A percentile compares a stretch with the other conserved stretches of the same genome.
phyloP scores from a whole-genome alignment of 2,888 invertebrate species.

The Zhuqinia jingwanae region DNA sequence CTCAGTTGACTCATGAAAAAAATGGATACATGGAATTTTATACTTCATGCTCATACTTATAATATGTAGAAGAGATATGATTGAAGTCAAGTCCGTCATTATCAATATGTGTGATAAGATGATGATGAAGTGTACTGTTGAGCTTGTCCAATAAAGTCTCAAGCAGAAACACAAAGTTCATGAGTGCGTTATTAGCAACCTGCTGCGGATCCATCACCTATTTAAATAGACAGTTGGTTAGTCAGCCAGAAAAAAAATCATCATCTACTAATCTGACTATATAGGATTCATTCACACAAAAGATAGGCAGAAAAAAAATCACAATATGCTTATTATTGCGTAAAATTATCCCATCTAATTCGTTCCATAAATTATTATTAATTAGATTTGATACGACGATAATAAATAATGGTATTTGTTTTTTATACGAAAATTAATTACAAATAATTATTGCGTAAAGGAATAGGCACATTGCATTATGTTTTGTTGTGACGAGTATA shows the following conservation, averaged over 20 bases:
- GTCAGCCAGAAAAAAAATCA: slow-evolving; percentile 4
- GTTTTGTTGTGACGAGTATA: too few relatives aligned
- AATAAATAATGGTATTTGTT: slow-evolving; percentile 27
- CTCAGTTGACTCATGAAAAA: slow-evolving; percentile 5
- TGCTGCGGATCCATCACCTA: slow-evolving; percentile 40
- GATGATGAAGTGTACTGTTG: slow-evolving; percentile 2
- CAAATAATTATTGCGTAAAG: too few relatives aligned
- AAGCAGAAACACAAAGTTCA: slow-evolving; percentile 32
- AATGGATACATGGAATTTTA: background rate
- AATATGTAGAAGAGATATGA: too few relatives aligned
- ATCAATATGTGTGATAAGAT: background rate
- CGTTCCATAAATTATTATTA: slow-evolving; percentile 37
- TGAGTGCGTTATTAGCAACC: slow-evolving; percentile 41
- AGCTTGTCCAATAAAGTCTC: background rate
- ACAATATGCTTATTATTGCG: background rate
- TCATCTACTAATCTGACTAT: slow-evolving; percentile 29
- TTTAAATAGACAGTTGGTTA: slow-evolving; percentile 28
- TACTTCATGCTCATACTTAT: too few relatives aligned
- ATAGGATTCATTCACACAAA: background rate
- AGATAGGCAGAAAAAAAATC: background rate
- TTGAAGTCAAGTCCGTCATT: background rate
- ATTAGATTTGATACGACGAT: slow-evolving; percentile 35
- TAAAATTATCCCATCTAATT: slow-evolving; percentile 33
- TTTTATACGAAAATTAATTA: slow-evolving; percentile 32
- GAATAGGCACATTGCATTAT: too few relatives aligned